Base-by-base conservation (phyloP, 1,140 invertebrate genomes). In the Ganaspis sp. region DNA sequence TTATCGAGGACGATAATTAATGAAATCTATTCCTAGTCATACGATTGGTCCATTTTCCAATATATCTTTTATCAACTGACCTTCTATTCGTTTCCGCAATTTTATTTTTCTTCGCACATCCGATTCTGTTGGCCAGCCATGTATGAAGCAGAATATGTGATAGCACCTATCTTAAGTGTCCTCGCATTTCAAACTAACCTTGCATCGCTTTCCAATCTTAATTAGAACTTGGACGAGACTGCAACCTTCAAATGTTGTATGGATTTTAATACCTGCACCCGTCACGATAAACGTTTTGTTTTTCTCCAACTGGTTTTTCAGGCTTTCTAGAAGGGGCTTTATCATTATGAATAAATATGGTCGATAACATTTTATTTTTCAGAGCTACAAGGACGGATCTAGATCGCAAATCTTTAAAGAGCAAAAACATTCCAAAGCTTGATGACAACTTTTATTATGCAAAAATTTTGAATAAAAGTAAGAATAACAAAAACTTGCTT, bases 131-230 rank as follows among this genome's bases (percentile, higher is more conserved):
- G 70, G 21, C 26, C 17, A n/a, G 15, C 40, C 70, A 26, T 23
- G 70, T 69, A 38, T 54, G 54, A 49, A 69, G 26, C 26, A 12
- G 5, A 34, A 64, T 29, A 12, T 29, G 15, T 29, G 58, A 64
- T 64, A 64, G 58, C 26, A 29, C 21, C 26, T 29, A 64, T n/a
- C 26, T 64, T 64, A 29, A 64, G 58, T 26, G 58, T 64, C 58
- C 58, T 64, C 58, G 58, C 58, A 64, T 26, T 21, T 64, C 58
- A 29, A 15, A 6, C 58, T 64, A 78, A 80, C 82, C 78, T 83
- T 80, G 80, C 80, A 78, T 71, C 70, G 73, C 80, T 83, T 83
- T 83, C 80, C 73, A 83, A 81, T 81, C 76, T 80, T 81, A 83
- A 83, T 83, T 81, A 81, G 71, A 73, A 58, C 21, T 69, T 17